These are phyloP conservation scores for Ceyx margarethae DNA, from an alignment of 2,113 vertebrate species.

Conservation along the genomic window DNA sequence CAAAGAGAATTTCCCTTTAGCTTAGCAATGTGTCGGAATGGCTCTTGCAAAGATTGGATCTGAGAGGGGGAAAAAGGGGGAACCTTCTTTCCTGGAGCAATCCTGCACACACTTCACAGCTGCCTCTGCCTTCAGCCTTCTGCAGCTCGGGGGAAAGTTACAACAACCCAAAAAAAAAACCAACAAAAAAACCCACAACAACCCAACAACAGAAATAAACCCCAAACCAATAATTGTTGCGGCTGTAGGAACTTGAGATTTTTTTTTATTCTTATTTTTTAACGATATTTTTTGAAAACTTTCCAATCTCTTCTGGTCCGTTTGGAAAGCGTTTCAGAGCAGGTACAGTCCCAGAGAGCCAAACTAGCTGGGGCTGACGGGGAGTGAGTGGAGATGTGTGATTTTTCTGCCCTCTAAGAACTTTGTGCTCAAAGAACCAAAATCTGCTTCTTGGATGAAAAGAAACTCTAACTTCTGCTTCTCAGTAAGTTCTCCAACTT, in stretches of 20 bases:
- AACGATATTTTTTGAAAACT: neutral
- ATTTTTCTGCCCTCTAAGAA: constrained; percentile 52
- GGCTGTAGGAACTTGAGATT: constrained; percentile 47
- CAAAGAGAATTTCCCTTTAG: constrained; percentile 82
- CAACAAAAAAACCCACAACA: too few relatives aligned
- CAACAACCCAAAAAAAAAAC: neutral
- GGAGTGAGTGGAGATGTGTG: constrained; percentile 47
- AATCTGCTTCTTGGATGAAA: constrained; percentile 64
- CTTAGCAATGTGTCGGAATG: constrained; percentile 75
- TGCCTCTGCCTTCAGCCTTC: constrained; percentile 58
- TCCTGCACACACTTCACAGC: constrained; percentile 71
- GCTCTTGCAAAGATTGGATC: constrained; percentile 77
- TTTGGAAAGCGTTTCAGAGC: constrained; percentile 68
- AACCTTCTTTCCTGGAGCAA: constrained; percentile 75
- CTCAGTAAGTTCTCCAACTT: constrained; percentile 78
- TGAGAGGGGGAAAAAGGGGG: constrained; percentile 58
- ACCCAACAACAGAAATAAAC: too few relatives aligned
- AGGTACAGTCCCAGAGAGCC: constrained; percentile 69
- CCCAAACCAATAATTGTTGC: neutral
- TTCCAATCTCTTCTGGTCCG: constrained; percentile 66
- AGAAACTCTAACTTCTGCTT: constrained; percentile 71
- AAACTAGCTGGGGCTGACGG: constrained; percentile 60
- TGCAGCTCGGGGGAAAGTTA: constrained; percentile 68
- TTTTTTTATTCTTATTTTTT: neutral
- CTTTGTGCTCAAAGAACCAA: constrained; percentile 51